A percentile compares a stretch with the other conserved stretches of the same genome.
Evolutionary conservation across 2,888 invertebrate genomes (phyloP).

Genomic region (Aphelenchoides bicaudatus): DNA sequence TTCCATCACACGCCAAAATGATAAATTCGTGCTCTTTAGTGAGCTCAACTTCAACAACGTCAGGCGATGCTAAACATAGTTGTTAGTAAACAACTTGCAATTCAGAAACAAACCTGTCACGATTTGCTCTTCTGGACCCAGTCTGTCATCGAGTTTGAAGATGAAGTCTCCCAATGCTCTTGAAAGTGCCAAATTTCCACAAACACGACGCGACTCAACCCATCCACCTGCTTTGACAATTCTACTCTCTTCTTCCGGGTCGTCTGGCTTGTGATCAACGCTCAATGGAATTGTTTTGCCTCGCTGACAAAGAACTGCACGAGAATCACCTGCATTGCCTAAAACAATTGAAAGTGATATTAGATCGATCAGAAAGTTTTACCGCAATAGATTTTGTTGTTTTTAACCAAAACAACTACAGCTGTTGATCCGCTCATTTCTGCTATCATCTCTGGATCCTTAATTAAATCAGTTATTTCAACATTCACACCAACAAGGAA

Average conservation of each 20-base stretch:
- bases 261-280: constrained; percentile 90
- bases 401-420: constrained; percentile 72
- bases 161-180: constrained; percentile 93
- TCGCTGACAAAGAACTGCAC: constrained; percentile 82
- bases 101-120: constrained; percentile 76
- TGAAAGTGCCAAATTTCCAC: constrained; percentile 84
- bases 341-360: constrained; percentile 35
- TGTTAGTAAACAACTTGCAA: no score
- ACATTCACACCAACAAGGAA: no score
- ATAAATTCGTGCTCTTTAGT: constrained; percentile 88
- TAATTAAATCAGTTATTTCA: no score
- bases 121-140: constrained; percentile 86
- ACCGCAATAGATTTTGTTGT: constrained; percentile 80
- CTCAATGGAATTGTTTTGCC: constrained; percentile 76
- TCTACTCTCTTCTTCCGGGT: constrained; percentile 75
- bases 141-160: constrained; percentile 83
- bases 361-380: no score
- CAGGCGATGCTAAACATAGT: constrained; percentile 30
- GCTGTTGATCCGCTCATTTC: constrained; percentile 94
- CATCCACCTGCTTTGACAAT: constrained; percentile 91
- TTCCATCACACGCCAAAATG: constrained; percentile 94
- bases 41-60: constrained; percentile 24
- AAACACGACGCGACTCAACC: constrained; percentile 95
- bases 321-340: constrained; percentile 94
- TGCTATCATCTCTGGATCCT: constrained; percentile 78